Evolutionary conservation across 2,113 vertebrate species (phyloP), one percentile per base, ranked within the genome.

Genomic region (Mustelus asterias): DNA sequence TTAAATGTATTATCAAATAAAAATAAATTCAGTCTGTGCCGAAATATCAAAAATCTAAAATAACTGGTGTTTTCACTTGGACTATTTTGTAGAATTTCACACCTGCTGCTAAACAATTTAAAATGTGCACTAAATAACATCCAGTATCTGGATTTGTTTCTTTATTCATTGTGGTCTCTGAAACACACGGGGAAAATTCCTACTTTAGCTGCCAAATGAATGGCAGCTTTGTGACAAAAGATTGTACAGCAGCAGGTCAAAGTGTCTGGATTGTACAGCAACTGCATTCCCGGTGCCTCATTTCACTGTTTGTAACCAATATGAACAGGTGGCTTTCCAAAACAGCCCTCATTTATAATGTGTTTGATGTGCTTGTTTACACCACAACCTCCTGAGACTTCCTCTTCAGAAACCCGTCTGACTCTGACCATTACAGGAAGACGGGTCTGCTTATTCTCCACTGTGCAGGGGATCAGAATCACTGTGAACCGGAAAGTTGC

Each of bases 361-460:
- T 33, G 69, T 95, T 95, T 95, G 94, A 95, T 95, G 67, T 95
- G 94, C 69, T 95, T 95, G 94, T 95, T 95, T 95, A 95, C 94
- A 95, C 24, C 94, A 54, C 67, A 95, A 16, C 67, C 94, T 95
- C 69, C 41, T 72, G 67, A 95, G 94, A 95, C 94, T 95, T 95
- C 94, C 94, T 95, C 94, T 95, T 95, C 94, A 95, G 94, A 95
- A 95, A 72, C 69, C 69, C 37, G 94, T 95, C 94, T 95, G 94
- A 95, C 11, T 70, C 41, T 95, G 94, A 95, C 94, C 67, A 95
- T 95, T 95, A 70, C 94, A 95, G 94, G 94, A 95, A 95, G 65
- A 95, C 41, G 67, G 65, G 69, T 95, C 94, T 95, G 94, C 70
- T 95, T 95, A 95, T 95, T 95, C 67, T 95, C 94, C 65, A 70